Percentiles rank a stretch among this genome's conserved stretches.
phyloP scores from a whole-genome alignment of 2,797 vertebrate genomes.

The Brotogeris chrysoptera region DNA sequence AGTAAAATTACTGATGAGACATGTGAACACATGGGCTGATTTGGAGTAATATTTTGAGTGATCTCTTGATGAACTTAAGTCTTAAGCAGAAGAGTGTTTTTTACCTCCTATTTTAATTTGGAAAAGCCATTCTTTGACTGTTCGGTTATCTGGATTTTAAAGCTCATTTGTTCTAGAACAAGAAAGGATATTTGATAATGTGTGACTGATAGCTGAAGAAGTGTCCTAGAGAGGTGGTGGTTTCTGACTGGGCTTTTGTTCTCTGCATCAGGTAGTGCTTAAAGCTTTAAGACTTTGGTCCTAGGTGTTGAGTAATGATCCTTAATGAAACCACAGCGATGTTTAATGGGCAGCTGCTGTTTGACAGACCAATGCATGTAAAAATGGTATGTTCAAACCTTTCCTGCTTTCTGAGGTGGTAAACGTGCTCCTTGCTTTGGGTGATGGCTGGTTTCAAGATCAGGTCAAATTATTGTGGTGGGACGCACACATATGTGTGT shows the following conservation, averaged over 20 bases:
- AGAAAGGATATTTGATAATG: not conserved
- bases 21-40: not conserved
- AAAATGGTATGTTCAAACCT: conserved; percentile 82
- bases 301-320: not conserved
- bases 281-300: not conserved
- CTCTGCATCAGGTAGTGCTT: not conserved
- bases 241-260: not conserved
- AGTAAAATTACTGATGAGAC: not conserved
- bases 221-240: not conserved
- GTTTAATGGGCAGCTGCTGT: conserved; percentile 96
- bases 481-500: not conserved
- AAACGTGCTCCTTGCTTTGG: accelerated
- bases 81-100: not conserved
- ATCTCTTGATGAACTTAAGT: not conserved
- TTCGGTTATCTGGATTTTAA: not conserved
- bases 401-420: not conserved
- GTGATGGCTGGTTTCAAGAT: not conserved
- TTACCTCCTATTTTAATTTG: accelerated
- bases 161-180: not conserved
- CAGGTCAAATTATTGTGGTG: not conserved
- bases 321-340: conserved; percentile 87
- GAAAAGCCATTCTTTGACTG: not conserved
- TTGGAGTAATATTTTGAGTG: accelerated
- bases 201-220: not conserved
- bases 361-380: conserved; percentile 96